Evolutionary conservation across 2,797 vertebrate genomes (phyloP).

Genomic region (Thamnophis elegans): DNA sequence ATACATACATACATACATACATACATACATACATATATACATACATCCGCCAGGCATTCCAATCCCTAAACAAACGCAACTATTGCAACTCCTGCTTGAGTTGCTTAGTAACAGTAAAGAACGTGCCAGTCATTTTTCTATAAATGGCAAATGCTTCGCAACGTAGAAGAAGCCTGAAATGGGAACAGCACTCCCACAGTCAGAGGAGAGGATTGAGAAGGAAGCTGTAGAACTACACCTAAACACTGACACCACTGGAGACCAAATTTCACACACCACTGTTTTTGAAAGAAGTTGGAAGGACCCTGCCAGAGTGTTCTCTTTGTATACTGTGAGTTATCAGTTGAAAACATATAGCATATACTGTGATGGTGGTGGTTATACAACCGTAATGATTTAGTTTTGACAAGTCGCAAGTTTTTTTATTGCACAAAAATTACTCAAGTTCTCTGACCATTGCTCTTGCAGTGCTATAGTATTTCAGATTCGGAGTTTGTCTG

Average conservation of each 20-base stretch:
- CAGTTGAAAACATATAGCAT: constrained; percentile 8
- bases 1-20: not conserved
- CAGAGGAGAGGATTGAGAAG: not conserved
- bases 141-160: constrained; percentile 13
- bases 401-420: not conserved
- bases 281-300: not conserved
- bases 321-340: not conserved
- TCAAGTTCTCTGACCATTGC: not conserved
- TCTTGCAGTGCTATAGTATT: not conserved
- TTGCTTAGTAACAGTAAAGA: constrained; percentile 28
- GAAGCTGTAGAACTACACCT: not conserved
- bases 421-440: not conserved
- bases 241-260: not conserved
- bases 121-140: constrained; percentile 19
- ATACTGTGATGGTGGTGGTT: not conserved
- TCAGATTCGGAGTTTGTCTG: not conserved
- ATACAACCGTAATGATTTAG: not conserved
- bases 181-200: not conserved
- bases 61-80: not conserved
- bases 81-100: not conserved
- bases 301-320: not conserved
- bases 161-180: not conserved
- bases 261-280: not conserved
- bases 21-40: not conserved
- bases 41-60: not conserved